These are phyloP conservation scores for Psophia crepitans DNA, from an alignment of 2,113 vertebrate species.

Conservation along the genomic window DNA sequence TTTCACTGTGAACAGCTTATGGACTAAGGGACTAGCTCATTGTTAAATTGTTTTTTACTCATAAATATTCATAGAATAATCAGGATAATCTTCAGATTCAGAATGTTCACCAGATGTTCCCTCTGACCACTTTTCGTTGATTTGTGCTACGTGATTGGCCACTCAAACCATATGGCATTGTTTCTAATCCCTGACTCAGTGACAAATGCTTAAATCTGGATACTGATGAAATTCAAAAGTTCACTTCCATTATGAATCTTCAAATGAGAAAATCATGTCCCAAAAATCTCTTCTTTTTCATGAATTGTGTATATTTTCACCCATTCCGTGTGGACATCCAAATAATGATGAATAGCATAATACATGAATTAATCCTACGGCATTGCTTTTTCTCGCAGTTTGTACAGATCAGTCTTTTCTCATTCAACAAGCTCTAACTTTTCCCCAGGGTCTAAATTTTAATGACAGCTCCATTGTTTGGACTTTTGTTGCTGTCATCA, in stretches of 20 bases:
- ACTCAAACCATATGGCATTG: background rate
- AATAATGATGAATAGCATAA: background rate
- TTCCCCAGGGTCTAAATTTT: background rate
- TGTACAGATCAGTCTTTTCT: background rate
- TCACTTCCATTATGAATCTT: background rate
- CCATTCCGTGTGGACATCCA: background rate
- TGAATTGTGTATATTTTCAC: background rate
- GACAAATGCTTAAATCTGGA: conserved; percentile 21
- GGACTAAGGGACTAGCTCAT: background rate
- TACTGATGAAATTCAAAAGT: background rate
- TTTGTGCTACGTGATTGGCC: background rate
- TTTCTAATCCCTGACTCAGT: background rate
- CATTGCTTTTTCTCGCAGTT: background rate
- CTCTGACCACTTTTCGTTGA: background rate
- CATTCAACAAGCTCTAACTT: background rate
- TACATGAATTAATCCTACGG: background rate
- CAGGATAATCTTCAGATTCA: conserved; percentile 23
- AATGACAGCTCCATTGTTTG: background rate
- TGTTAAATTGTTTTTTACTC: background rate
- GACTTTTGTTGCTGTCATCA: background rate
- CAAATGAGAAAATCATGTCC: background rate
- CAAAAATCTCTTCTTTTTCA: background rate
- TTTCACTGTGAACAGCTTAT: background rate
- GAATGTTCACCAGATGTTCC: conserved; percentile 46
- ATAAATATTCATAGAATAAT: conserved; percentile 1